A percentile compares a stretch with the other conserved stretches of the same genome.
Evolutionary conservation across 2,888 invertebrate genomes (phyloP).

Genomic region (Teinopalpus imperialis): DNA sequence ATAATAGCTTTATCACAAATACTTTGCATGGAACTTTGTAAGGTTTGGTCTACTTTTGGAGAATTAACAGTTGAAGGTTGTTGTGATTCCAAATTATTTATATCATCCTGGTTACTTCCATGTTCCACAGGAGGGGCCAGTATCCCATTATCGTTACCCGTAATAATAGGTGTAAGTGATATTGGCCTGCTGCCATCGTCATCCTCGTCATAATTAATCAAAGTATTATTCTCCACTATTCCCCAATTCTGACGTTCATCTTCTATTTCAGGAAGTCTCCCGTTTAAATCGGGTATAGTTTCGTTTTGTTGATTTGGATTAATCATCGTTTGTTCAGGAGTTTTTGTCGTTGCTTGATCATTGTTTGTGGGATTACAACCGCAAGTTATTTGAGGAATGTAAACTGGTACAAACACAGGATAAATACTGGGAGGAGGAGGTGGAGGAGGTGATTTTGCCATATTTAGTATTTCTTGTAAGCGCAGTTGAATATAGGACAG

Average conservation of each 20-base stretch:
- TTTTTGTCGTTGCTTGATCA: slow-evolving; percentile 7
- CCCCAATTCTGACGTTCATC: slow-evolving; percentile 66
- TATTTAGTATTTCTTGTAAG: slow-evolving; percentile 18
- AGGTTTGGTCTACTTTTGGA: not conserved
- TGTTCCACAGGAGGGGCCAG: slow-evolving; percentile 23
- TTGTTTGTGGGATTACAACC: slow-evolving; percentile 38
- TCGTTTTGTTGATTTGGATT: slow-evolving; percentile 27
- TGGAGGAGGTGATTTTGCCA: slow-evolving; percentile 36
- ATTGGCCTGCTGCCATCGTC: slow-evolving; percentile 32
- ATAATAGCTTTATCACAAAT: slow-evolving; percentile 30
- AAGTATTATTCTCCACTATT: slow-evolving; percentile 42
- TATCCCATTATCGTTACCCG: not conserved
- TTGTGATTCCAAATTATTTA: slow-evolving; percentile 4
- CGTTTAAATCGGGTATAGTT: slow-evolving; percentile 38
- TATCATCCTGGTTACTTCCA: slow-evolving; percentile 23
- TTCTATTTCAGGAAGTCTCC: slow-evolving; percentile 51
- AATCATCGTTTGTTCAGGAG: slow-evolving; percentile 1
- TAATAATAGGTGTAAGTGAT: slow-evolving; percentile 12
- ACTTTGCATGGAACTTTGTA: slow-evolving; percentile 2
- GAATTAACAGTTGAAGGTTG: not conserved
- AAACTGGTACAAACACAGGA: slow-evolving; percentile 51
- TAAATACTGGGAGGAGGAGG: slow-evolving; percentile 35
- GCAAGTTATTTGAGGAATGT: slow-evolving; percentile 34
- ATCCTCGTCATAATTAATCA: slow-evolving; percentile 22
- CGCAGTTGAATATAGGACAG: slow-evolving; percentile 11